phyloP scores from a whole-genome alignment of 1,140 invertebrate species.

The Pinna nobilis region DNA sequence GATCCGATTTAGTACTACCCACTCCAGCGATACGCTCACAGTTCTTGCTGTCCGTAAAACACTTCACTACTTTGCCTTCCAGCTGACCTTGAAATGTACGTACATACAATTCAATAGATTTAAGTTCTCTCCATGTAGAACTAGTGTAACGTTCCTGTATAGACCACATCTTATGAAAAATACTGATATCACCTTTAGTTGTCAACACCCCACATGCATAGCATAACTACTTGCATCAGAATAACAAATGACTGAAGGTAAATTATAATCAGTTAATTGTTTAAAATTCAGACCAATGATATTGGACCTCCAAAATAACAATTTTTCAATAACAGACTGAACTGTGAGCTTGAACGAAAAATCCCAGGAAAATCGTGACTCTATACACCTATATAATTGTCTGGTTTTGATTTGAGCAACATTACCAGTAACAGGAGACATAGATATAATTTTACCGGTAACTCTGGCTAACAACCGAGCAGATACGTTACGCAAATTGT shows the following conservation, averaged over 20 bases:
- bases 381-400: conserved; percentile 9
- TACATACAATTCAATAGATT: conserved; percentile 25
- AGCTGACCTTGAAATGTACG: too few species aligned
- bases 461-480: conserved; percentile 4
- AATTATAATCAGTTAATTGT: conserved; percentile 9
- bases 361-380: conserved; percentile 4
- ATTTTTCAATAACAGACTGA: background rate
- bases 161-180: conserved; percentile 21
- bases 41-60: conserved; percentile 29
- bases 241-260: conserved; percentile 15
- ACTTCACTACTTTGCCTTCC: too few species aligned
- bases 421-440: background rate
- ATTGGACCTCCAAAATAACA: conserved; percentile 4
- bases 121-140: conserved; percentile 18
- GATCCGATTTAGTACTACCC: conserved; percentile 24
- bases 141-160: background rate
- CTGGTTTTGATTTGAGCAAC: background rate
- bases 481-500: background rate
- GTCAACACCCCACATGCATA: conserved; percentile 13
- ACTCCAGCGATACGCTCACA: conserved; percentile 6
- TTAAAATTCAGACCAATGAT: background rate
- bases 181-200: background rate
- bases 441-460: conserved; percentile 10
- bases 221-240: conserved; percentile 26
- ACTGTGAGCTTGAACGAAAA: background rate